Conservation (phyloP, 2,113 vertebrate species). For the Paramormyrops kingsleyae region DNA sequence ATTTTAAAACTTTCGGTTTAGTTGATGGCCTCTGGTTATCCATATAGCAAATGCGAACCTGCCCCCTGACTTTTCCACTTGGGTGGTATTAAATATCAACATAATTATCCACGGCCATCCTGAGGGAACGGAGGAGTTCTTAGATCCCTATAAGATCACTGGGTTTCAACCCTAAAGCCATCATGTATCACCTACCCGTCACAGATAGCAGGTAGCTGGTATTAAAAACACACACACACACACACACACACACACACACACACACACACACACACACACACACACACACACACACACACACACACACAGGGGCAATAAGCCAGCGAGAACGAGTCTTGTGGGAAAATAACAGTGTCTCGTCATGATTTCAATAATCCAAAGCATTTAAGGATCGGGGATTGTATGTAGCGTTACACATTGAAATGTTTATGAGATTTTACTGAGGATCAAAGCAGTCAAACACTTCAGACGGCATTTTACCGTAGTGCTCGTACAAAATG, state of each 20-base stretch:
- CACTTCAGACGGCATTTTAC: background rate
- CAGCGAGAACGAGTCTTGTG: background rate
- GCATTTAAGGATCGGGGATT: background rate
- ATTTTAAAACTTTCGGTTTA: background rate
- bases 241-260: slow-evolving; percentile 36
- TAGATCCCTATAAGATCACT: slow-evolving; percentile 22
- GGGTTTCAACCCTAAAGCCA: slow-evolving; percentile 30
- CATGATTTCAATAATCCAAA: background rate
- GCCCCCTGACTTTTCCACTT: background rate
- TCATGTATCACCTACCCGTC: slow-evolving; percentile 2
- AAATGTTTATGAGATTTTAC: background rate
- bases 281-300: slow-evolving; percentile 35
- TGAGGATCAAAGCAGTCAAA: background rate
- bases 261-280: slow-evolving; percentile 43
- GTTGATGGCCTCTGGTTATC: background rate
- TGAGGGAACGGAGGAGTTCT: background rate
- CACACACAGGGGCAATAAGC: slow-evolving; percentile 27
- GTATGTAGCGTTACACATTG: background rate
- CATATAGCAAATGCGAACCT: background rate
- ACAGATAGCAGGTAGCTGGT: slow-evolving; percentile 24
- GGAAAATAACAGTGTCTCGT: background rate
- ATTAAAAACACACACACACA: slow-evolving; percentile 35
- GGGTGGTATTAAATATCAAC: background rate
- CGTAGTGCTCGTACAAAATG: background rate
- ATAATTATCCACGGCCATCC: background rate